A percentile compares a stretch with the other conserved stretches of the same genome.
phyloP scores from a whole-genome alignment of 1,140 invertebrate species.

The Cyclargus thomasi region DNA sequence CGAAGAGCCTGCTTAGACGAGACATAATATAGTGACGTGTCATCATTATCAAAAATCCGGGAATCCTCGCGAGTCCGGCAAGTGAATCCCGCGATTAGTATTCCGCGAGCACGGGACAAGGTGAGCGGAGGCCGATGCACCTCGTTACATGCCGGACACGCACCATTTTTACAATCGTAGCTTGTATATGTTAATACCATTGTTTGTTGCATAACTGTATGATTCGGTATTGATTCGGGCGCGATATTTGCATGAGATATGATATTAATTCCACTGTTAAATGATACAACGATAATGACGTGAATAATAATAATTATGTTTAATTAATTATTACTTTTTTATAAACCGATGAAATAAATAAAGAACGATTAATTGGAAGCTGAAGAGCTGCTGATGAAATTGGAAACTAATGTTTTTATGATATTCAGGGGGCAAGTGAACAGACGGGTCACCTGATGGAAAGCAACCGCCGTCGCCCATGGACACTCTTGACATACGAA shows the following conservation, averaged over 20 bases:
- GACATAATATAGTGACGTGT: too few relatives aligned
- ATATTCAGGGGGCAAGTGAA: too few relatives aligned
- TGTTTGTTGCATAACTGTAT: conserved; percentile 49
- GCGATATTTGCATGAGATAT: background rate
- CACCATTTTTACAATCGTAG: conserved; percentile 47
- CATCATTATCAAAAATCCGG: background rate
- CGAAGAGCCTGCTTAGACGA: too few relatives aligned
- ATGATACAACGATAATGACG: background rate
- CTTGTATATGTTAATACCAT: conserved; percentile 50
- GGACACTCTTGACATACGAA: too few relatives aligned
- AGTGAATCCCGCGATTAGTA: conserved; percentile 31
- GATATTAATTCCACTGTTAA: background rate
- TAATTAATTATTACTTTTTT: too few relatives aligned
- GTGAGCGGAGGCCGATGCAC: conserved; percentile 60
- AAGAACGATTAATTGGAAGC: too few relatives aligned
- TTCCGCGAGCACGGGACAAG: conserved; percentile 53
- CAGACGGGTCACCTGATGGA: too few relatives aligned
- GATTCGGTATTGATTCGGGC: conserved; percentile 16
- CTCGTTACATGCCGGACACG: conserved; percentile 45
- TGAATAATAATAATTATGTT: too few relatives aligned
- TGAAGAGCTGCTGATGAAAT: too few relatives aligned
- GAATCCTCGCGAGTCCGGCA: background rate
- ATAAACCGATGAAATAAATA: too few relatives aligned
- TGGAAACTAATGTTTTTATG: too few relatives aligned
- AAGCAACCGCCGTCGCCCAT: too few relatives aligned